phyloP scores from a whole-genome alignment of 1,140 invertebrate species.

The Dendroctonus valens region DNA sequence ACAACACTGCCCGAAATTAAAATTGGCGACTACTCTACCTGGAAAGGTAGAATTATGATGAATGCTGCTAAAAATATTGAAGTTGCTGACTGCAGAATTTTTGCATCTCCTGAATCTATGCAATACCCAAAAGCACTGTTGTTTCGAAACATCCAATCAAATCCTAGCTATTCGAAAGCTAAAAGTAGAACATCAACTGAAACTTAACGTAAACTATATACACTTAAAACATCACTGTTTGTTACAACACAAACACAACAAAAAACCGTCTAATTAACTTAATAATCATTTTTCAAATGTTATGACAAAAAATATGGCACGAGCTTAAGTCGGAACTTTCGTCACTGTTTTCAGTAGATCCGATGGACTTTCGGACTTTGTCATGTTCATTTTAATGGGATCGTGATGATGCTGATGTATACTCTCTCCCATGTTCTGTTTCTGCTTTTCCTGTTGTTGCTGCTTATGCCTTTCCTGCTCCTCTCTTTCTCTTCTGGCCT shows the following conservation, averaged over 20 bases:
- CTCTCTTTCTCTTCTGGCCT: slow-evolving; percentile 83
- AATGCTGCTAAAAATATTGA: no score
- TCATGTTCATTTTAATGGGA: slow-evolving; percentile 54
- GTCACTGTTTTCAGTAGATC: slow-evolving; percentile 50
- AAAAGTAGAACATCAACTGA: slow-evolving; percentile 1
- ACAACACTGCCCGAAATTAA: slow-evolving; percentile 4
- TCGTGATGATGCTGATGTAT: slow-evolving; percentile 63
- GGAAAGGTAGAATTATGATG: no score
- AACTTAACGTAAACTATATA: slow-evolving; percentile 27
- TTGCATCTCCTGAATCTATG: no score
- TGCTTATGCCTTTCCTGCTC: slow-evolving; percentile 90
- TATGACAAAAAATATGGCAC: slow-evolving; percentile 25
- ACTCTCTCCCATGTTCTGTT: slow-evolving; percentile 51
- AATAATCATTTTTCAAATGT: slow-evolving; percentile 9
- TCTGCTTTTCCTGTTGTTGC: slow-evolving; percentile 82
- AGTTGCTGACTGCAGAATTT: no score
- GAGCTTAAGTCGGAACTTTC: slow-evolving; percentile 54
- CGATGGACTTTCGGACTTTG: slow-evolving; percentile 43
- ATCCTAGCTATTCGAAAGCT: no score
- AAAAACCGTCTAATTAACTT: slow-evolving; percentile 14
- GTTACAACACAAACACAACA: slow-evolving; percentile 33
- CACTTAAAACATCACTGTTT: slow-evolving; percentile 19
- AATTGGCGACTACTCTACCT: not conserved
- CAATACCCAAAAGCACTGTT: no score
- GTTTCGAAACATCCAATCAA: no score